Conservation (phyloP, 2,888 invertebrate species). For the Bembecia ichneumoniformis region DNA sequence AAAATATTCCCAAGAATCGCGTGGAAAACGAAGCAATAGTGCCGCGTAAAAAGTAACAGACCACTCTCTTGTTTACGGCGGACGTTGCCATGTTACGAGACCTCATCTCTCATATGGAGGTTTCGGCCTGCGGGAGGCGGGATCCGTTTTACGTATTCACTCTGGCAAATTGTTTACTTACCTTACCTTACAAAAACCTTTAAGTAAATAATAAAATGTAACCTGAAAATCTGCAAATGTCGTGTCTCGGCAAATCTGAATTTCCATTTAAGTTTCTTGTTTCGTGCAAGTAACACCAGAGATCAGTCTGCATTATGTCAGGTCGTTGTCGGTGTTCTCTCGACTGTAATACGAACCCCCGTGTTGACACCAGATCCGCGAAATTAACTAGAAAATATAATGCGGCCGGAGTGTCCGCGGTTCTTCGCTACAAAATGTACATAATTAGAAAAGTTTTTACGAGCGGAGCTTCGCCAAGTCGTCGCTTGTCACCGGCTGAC, state of each 20-base stretch:
- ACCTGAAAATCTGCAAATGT: constrained; percentile 6
- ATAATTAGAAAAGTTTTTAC: constrained; percentile 72
- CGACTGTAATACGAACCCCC: constrained; percentile 10
- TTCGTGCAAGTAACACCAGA: constrained; percentile 28
- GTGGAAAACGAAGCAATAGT: constrained; percentile 35
- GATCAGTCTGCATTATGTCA: constrained; percentile 30
- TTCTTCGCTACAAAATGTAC: constrained; percentile 66
- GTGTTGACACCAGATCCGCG: constrained; percentile 47
- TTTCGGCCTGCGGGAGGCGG: constrained; percentile 13
- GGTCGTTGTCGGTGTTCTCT: constrained; percentile 17
- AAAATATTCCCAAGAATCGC: constrained; percentile 46
- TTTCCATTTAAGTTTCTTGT: constrained; percentile 47
- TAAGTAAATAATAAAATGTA: constrained; percentile 6
- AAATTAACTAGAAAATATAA: constrained; percentile 66
- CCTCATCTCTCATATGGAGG: constrained; percentile 8
- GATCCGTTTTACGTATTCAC: constrained; percentile 11
- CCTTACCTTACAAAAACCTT: constrained; percentile 1
- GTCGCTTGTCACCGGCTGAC: constrained; percentile 55
- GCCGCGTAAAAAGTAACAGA: constrained; percentile 43
- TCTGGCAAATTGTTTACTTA: constrained; percentile 9
- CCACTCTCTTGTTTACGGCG: constrained; percentile 43
- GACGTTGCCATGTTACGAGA: constrained; percentile 17
- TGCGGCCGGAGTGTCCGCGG: constrained; percentile 38
- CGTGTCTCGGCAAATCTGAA: constrained; percentile 15
- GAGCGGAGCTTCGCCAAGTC: constrained; percentile 51